Evolutionary conservation across 2,113 vertebrate genomes (phyloP).

Genomic region (Potamarius usumacintae): DNA sequence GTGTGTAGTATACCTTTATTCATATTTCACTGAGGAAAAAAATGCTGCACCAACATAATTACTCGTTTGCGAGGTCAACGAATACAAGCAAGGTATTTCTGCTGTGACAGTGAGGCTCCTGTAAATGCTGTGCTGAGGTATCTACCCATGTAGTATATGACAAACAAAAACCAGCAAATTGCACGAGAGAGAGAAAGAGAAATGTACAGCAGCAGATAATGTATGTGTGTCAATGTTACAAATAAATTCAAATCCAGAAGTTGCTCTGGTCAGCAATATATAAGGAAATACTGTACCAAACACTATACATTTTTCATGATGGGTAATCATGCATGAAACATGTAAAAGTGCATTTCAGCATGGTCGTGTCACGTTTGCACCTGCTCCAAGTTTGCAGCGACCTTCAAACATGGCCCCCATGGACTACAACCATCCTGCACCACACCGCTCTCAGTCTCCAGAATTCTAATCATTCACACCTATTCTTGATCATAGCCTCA

Average conservation of each 20-base stretch:
- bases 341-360: background rate
- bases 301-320: background rate
- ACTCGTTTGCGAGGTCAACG: conserved; percentile 27
- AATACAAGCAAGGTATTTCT: conserved; percentile 37
- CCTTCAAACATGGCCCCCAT: too few relatives aligned
- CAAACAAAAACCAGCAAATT: background rate
- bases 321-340: background rate
- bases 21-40: conserved; percentile 32
- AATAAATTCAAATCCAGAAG: background rate
- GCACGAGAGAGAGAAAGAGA: background rate
- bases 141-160: background rate
- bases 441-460: too few relatives aligned
- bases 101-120: background rate
- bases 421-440: too few relatives aligned
- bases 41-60: conserved; percentile 59
- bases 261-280: background rate
- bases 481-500: too few relatives aligned
- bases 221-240: background rate
- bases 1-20: background rate
- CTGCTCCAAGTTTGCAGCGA: too few relatives aligned
- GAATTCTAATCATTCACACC: too few relatives aligned
- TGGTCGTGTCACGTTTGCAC: background rate
- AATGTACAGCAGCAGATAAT: background rate
- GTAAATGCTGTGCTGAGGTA: background rate
- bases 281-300: background rate